phyloP scores from a whole-genome alignment of 1,140 invertebrate species.

The Macrosteles quadrilineatus region DNA sequence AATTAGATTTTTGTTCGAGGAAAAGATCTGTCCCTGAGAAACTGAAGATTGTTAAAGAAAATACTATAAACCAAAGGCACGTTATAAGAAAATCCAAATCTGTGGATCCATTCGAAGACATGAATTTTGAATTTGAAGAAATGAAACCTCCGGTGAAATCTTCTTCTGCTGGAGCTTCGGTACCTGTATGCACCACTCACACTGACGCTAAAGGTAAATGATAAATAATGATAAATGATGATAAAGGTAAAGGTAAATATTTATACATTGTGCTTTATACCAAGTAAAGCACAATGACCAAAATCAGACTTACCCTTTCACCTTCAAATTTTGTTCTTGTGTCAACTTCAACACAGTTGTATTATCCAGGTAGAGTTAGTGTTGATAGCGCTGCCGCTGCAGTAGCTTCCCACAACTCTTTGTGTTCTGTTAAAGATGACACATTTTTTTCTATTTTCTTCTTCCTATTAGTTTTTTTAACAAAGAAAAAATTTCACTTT shows the following conservation, averaged over 20 bases:
- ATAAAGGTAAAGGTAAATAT: neutral
- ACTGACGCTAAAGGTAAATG: neutral
- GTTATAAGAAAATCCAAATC: constrained; percentile 72
- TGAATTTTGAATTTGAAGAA: constrained; percentile 70
- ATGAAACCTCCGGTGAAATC: constrained; percentile 64
- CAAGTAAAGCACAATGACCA: too few relatives aligned
- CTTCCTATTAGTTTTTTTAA: too few relatives aligned
- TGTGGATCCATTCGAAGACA: constrained; percentile 68
- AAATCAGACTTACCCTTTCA: too few relatives aligned
- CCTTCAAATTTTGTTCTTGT: too few relatives aligned
- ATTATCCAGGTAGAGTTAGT: too few relatives aligned
- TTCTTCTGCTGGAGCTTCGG: constrained; percentile 72
- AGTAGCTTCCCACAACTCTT: too few relatives aligned
- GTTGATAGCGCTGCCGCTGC: too few relatives aligned
- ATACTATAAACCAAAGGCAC: constrained; percentile 59
- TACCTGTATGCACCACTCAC: constrained; percentile 57
- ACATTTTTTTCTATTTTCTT: too few relatives aligned
- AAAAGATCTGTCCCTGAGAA: constrained; percentile 4
- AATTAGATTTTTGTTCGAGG: constrained; percentile 34
- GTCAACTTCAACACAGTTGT: too few relatives aligned
- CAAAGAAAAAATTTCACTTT: too few relatives aligned
- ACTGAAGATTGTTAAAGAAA: constrained; percentile 39
- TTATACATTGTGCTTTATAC: too few relatives aligned
- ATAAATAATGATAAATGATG: neutral
- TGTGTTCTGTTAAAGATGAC: too few relatives aligned